Evolutionary conservation across 64 coral and sea anemone species (phyloP), one percentile per base, ranked within the genome.

Genomic region (Stichodactyla helianthus): DNA sequence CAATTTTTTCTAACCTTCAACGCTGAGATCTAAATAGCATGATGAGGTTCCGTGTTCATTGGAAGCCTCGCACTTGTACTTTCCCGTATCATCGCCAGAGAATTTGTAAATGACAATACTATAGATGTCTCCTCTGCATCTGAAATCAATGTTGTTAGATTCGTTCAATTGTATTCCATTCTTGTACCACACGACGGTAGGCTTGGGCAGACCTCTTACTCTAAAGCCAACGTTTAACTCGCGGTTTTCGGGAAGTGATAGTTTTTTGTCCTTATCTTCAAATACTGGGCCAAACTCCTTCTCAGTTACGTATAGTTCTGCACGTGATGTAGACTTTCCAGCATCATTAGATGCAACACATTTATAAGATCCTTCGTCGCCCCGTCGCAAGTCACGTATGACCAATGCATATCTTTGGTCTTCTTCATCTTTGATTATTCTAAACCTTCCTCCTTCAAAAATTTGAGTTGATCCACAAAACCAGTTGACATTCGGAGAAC

Each of bases 131-230:
- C 91, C 91, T 25, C 85, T 92, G 14, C 64, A 88, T 64, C 86
- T 87, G 17, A 92, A 88, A n/a, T 92, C 86, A n/a, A 92, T 62
- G 27, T 88, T 92, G 18, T 77, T 61, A 53, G 79, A 58, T 50
- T 82, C 63, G 6, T 79, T 79, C 16, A 95, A 44, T n/a, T 87
- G 79, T 4, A 68, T 87, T 14, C 86, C 93, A 77, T 91, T 85
- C 77, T 91, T 95, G 85, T 91, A 95, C 93, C 93, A 95, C 50
- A 88, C 89, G 16, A 95, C 86, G 17, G 79, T 57, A 8, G 93
- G 93, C 10, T 19, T 85, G 53, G 93, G 93, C 54, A 79, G 83
- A 28, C 89, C 93, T 80, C 87, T 91, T 35, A 95, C 87, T 15
- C 68, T 85, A 19, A 84, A 81, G 10, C 84, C 86, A 17, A 91